Evolutionary conservation across 1,140 invertebrate genomes (phyloP).

Genomic region (Drosophila nikananu): DNA sequence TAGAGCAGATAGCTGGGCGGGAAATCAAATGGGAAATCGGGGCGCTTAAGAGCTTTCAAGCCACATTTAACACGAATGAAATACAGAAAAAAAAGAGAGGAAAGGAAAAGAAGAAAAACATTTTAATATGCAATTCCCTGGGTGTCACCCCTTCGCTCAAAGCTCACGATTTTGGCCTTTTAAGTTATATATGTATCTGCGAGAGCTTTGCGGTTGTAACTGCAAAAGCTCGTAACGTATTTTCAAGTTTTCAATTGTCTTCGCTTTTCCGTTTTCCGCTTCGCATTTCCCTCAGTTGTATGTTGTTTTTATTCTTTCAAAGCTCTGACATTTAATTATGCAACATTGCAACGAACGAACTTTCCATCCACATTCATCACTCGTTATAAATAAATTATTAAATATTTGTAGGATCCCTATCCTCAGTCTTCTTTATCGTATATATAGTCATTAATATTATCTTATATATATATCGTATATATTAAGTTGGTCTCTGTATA

Average conservation of each 20-base stretch:
- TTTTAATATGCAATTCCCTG: constrained; percentile 27
- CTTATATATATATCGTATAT: neutral
- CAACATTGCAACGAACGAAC: constrained; percentile 58
- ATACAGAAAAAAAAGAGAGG: neutral
- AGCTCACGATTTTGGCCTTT: constrained; percentile 9
- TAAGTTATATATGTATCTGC: constrained; percentile 16
- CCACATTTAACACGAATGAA: constrained; percentile 46
- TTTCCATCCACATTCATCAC: constrained; percentile 40
- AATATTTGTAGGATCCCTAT: neutral
- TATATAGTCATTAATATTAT: neutral
- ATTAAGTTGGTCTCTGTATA: constrained; percentile 12
- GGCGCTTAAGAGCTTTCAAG: constrained; percentile 36
- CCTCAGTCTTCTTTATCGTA: neutral
- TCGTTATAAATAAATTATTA: neutral
- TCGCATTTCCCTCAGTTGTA: constrained; percentile 2
- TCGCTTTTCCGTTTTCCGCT: constrained; percentile 19
- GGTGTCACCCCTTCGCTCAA: neutral
- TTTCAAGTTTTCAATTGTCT: constrained; percentile 51
- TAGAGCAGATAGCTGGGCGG: neutral
- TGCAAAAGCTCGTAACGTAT: constrained; percentile 49
- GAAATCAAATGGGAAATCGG: constrained; percentile 9
- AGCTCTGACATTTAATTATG: constrained; percentile 70
- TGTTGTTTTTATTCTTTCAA: constrained; percentile 34
- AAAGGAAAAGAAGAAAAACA: constrained; percentile 4
- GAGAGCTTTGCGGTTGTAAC: constrained; percentile 20